A percentile compares a stretch with the other conserved stretches of the same genome.
These are phyloP conservation scores for Solea solea DNA, from an alignment of 2,113 vertebrate genomes.

Conservation along the genomic window DNA sequence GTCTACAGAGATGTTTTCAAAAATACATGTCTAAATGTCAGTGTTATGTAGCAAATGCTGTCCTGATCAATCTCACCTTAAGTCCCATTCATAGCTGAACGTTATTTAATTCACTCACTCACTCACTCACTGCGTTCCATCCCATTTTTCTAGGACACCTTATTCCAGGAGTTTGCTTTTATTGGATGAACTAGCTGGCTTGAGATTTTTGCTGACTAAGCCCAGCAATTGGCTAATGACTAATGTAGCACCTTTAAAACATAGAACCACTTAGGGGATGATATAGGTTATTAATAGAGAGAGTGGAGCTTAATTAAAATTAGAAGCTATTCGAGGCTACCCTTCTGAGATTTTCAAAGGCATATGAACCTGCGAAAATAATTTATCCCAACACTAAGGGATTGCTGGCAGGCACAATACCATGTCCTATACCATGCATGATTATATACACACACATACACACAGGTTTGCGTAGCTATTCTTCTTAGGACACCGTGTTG, in stretches of 20 bases:
- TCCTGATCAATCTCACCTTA: not conserved
- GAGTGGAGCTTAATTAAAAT: conserved; percentile 69
- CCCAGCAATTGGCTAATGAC: conserved; percentile 62
- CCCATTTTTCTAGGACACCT: not conserved
- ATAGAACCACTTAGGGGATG: conserved; percentile 68
- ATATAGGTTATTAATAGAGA: conserved; percentile 72
- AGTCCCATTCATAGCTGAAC: not conserved
- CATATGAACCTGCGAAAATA: conserved; percentile 34
- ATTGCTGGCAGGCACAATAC: conserved; percentile 44
- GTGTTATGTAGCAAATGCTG: not conserved
- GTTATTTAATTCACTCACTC: too few relatives aligned
- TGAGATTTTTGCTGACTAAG: conserved; percentile 53
- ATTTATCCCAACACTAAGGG: conserved; percentile 44
- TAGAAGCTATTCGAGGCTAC: conserved; percentile 63
- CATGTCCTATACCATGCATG: conserved; percentile 20
- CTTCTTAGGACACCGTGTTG: too few relatives aligned
- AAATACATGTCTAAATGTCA: too few relatives aligned
- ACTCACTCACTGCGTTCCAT: conserved; percentile 4
- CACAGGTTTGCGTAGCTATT: not conserved
- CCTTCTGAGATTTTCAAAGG: conserved; percentile 61
- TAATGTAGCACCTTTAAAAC: conserved; percentile 67
- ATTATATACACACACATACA: conserved; percentile 8
- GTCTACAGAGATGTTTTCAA: too few relatives aligned
- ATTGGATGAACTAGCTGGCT: conserved; percentile 50
- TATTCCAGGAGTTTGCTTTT: conserved; percentile 35